Percentiles rank a stretch among this genome's conserved stretches.
These are phyloP conservation scores for Euplexia lucipara DNA, from an alignment of 2,888 invertebrate genomes.

Conservation along the genomic window DNA sequence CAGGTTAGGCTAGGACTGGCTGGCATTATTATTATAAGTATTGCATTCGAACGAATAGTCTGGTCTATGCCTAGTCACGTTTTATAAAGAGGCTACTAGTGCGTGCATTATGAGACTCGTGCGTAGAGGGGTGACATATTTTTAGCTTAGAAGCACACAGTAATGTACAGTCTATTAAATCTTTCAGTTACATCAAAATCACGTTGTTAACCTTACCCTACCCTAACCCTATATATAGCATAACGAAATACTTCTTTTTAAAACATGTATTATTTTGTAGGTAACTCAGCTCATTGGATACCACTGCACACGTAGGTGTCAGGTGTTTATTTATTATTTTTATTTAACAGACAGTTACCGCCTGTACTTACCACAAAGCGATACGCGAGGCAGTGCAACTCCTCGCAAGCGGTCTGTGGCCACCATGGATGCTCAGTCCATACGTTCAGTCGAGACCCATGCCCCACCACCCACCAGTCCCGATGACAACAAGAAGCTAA, in stretches of 20 bases:
- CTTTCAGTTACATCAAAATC: no score
- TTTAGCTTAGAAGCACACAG: constrained; percentile 9
- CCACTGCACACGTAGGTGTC: neutral
- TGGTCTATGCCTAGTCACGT: neutral
- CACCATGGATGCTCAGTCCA: constrained; percentile 87
- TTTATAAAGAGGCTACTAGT: constrained; percentile 14
- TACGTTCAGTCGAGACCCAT: constrained; percentile 85
- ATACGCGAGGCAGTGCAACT: constrained; percentile 76
- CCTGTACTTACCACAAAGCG: constrained; percentile 75
- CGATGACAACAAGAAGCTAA: constrained; percentile 85
- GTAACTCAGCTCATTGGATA: no score
- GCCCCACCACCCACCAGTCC: constrained; percentile 87
- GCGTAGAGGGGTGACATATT: constrained; percentile 29
- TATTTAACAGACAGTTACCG: constrained; percentile 78
- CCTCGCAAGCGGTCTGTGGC: constrained; percentile 84
- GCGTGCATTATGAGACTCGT: constrained; percentile 12
- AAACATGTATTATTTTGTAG: no score
- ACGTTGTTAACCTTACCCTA: no score
- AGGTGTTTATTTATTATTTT: neutral
- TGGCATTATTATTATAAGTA: neutral
- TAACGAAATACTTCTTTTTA: no score
- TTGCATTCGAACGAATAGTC: neutral
- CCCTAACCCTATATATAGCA: no score
- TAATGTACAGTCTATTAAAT: neutral
- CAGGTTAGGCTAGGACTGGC: no score